Base-by-base conservation (phyloP, 2,113 vertebrate genomes). In the Mellivora capensis region DNA sequence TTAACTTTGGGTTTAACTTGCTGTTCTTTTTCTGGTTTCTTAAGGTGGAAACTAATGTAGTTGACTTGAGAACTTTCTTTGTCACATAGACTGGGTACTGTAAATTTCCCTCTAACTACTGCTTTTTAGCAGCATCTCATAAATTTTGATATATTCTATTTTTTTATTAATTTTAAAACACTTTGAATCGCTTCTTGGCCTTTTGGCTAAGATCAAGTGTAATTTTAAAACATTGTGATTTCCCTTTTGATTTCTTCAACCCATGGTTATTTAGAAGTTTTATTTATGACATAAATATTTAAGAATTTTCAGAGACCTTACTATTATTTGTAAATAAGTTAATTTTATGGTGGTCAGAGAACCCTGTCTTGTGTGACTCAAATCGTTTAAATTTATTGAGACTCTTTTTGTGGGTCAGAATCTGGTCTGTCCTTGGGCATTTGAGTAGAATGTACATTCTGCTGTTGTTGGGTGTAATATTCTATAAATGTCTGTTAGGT, bases 141-240 rank as follows among this genome's bases (percentile, higher is more conserved):
- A 31, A 5, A 57, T 83, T 90, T 87, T 76, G 12, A 15, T 37
- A 39, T 61, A 61, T 27, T 62, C 1, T 44, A 23, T 92, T 94
- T 80, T 94, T 80, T 84, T 67, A 74, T 59, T 76, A 14, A 67
- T 74, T 97, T 94, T 31, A 31, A 61, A 94, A 94, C 77, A 67
- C 47, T 81, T 81, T 27, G 1, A 54, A 54, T 54, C 1, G 5
- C 52, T 6, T 54, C 52, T 54, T 1, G 1, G 52, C 17, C 52
- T 54, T 54, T 54, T 54, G 52, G 52, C 52, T 54, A 54, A 54
- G 17, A 54, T 54, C 52, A 54, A 54, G 52, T 54, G 52, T 76
- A 14, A 67, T 74, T 97, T 94, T 31, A 31, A 61, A 94, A 94
- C 77, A 67, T 81, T 27, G 1, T 71, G 27, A 67, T 94, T 84